phyloP scores from a whole-genome alignment of 2,888 invertebrate species.

The Limnephilus lunatus region DNA sequence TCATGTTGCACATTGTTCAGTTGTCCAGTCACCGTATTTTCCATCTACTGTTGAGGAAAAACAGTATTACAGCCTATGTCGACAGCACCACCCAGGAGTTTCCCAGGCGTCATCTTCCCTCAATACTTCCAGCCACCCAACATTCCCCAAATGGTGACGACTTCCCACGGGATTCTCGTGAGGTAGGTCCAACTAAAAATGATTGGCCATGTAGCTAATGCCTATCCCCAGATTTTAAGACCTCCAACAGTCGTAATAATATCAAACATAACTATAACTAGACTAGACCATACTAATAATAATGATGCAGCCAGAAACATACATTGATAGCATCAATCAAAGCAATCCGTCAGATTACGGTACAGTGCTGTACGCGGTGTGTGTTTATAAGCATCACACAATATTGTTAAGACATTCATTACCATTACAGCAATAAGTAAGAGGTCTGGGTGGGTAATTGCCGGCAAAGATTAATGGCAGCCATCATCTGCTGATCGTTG shows the following conservation, averaged over 20 bases:
- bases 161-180: not conserved
- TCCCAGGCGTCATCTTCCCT: not conserved
- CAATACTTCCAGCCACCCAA: not conserved
- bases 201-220: not conserved
- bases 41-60: no score
- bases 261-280: not conserved
- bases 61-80: no score
- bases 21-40: no score
- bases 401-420: conserved; percentile 32
- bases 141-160: not conserved
- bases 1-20: no score
- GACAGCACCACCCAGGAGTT: no score
- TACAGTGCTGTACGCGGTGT: not conserved
- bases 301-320: not conserved
- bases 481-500: not conserved
- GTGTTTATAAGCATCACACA: not conserved
- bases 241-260: not conserved
- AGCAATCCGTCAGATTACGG: conserved; percentile 29
- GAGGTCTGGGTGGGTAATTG: conserved; percentile 32
- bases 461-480: conserved; percentile 15
- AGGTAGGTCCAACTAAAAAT: not conserved
- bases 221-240: not conserved
- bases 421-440: conserved; percentile 4
- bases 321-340: conserved; percentile 42
- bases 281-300: not conserved